A percentile compares a stretch with the other conserved stretches of the same genome.
These are phyloP conservation scores for Aphidius gifuensis DNA, from an alignment of 1,140 invertebrate genomes.

Conservation along the genomic window DNA sequence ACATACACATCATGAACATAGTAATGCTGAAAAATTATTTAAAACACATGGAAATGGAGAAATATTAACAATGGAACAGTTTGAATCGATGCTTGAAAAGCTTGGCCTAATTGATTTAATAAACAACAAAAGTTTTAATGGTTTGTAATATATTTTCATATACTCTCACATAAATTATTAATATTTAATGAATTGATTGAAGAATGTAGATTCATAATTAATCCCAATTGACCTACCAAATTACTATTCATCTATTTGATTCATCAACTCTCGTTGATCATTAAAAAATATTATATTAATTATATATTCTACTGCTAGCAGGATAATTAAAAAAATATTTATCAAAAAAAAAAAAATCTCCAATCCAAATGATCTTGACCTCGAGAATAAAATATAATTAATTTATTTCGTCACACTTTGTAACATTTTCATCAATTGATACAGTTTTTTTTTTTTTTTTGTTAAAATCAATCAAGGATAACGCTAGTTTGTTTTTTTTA, in stretches of 20 bases:
- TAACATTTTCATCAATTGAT: too few species aligned
- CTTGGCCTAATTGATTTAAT: slow-evolving; percentile 60
- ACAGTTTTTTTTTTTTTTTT: too few species aligned
- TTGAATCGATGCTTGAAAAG: slow-evolving; percentile 63
- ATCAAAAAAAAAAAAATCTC: neutral
- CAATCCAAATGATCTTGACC: neutral
- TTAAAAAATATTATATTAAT: too few species aligned
- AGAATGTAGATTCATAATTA: too few species aligned
- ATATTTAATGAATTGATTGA: neutral
- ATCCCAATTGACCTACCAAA: slow-evolving; percentile 29
- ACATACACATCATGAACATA: too few species aligned
- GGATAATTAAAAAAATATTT: too few species aligned
- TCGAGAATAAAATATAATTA: neutral
- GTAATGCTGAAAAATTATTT: slow-evolving; percentile 53
- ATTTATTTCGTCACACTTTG: neutral
- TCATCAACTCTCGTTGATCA: too few species aligned
- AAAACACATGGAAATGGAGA: slow-evolving; percentile 57
- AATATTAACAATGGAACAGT: slow-evolving; percentile 64
- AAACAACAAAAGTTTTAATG: slow-evolving; percentile 16
- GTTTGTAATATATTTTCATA: neutral
- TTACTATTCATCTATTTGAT: slow-evolving; percentile 10
- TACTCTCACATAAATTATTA: slow-evolving; percentile 12
- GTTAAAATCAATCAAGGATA: too few species aligned
- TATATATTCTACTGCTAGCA: too few species aligned
- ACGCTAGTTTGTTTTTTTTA: too few species aligned